phyloP scores from a whole-genome alignment of 2,888 invertebrate species.

The Aphidoletes aphidimyza region DNA sequence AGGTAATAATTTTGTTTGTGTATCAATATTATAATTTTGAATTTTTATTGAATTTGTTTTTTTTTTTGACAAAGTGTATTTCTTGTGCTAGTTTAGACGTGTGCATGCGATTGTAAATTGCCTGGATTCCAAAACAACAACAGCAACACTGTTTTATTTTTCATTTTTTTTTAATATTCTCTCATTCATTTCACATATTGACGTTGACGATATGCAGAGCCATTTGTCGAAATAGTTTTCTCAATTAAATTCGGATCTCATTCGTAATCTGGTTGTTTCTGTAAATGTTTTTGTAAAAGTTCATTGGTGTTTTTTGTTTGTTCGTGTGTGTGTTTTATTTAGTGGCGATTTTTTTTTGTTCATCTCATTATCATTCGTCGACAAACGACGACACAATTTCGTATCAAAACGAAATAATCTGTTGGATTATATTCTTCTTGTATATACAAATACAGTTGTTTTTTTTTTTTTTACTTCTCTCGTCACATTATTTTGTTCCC shows the following conservation, averaged over 20 bases:
- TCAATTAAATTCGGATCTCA: not conserved
- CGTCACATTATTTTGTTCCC: not conserved
- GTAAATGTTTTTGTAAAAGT: conserved; percentile 58
- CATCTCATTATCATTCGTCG: conserved; percentile 58
- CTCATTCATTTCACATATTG: not conserved
- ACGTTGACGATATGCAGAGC: not conserved
- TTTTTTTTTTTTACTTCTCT: not conserved
- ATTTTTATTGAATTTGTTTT: not conserved
- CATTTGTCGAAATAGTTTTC: not conserved
- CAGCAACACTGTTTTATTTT: too few relatives aligned
- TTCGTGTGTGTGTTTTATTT: conserved; percentile 60
- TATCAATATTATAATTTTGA: not conserved
- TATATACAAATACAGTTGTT: not conserved
- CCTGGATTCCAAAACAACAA: conserved; percentile 35
- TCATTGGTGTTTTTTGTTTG: conserved; percentile 60
- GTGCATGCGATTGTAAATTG: not conserved
- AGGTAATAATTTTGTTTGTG: conserved; percentile 36
- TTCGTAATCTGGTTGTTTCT: not conserved
- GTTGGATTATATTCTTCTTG: conserved; percentile 35
- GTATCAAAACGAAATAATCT: not conserved
- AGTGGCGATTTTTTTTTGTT: conserved; percentile 62
- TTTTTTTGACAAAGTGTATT: not conserved
- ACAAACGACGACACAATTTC: conserved; percentile 47
- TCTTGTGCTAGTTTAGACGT: not conserved
- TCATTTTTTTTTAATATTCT: too few relatives aligned